Percentiles rank a stretch among this genome's conserved stretches.
Conservation (phyloP, 2,113 vertebrate genomes). For the Rhinoptilus africanus region DNA sequence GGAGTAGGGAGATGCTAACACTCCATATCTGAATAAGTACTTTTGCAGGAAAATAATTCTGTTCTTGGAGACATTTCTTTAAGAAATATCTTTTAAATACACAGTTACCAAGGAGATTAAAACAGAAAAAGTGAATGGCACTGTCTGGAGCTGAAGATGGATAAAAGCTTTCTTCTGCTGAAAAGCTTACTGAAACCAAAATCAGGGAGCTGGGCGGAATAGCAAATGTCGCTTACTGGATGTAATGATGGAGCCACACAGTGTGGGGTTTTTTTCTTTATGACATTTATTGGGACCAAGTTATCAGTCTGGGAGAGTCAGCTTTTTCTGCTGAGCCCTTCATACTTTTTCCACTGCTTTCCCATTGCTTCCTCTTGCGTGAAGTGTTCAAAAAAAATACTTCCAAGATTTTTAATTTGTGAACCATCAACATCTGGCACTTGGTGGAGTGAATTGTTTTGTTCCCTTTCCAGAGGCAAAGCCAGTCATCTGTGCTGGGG, state of each 20-base stretch:
- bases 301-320: neutral
- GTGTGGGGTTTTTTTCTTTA: accelerated
- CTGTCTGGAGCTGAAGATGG: neutral
- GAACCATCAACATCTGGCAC: neutral
- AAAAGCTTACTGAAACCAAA: neutral
- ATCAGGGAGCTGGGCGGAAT: neutral
- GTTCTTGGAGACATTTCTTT: neutral
- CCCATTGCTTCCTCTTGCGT: neutral
- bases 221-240: neutral
- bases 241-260: neutral
- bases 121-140: neutral
- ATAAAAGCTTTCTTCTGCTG: neutral
- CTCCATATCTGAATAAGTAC: neutral
- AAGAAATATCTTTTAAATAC: neutral
- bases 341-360: neutral
- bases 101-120: neutral
- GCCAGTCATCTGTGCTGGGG: neutral
- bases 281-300: neutral
- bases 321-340: neutral
- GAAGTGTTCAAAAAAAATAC: neutral
- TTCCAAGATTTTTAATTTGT: neutral
- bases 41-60: neutral
- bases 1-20: neutral
- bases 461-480: neutral
- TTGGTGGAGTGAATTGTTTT: neutral